Conservation (phyloP, 2,888 invertebrate genomes). For the Cheiracanthium punctorium region DNA sequence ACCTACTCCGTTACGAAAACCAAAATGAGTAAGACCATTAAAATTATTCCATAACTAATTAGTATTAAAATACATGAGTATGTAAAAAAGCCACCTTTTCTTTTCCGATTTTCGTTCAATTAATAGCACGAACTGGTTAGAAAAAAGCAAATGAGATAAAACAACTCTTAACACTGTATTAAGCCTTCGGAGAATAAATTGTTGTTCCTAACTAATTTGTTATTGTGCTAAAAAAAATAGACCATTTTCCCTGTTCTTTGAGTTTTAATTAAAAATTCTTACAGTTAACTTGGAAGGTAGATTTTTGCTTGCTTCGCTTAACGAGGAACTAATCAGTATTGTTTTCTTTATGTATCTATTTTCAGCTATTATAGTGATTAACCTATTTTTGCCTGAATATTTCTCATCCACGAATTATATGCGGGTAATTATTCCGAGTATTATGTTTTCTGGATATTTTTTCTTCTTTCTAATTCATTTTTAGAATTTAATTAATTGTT, state of each 20-base stretch:
- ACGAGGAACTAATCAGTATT: neutral
- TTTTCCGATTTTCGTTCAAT: neutral
- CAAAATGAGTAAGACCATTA: too few species aligned
- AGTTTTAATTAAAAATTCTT: neutral
- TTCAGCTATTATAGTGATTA: neutral
- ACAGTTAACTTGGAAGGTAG: neutral
- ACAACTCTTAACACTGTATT: neutral
- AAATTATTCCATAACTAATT: too few species aligned
- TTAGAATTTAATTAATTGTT: too few species aligned
- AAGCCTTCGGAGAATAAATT: neutral
- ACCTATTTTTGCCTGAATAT: neutral
- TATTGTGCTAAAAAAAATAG: neutral
- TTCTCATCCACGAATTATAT: too few species aligned
- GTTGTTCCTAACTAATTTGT: neutral
- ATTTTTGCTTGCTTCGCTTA: conserved; percentile 8
- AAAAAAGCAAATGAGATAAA: neutral
- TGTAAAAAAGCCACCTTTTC: too few species aligned
- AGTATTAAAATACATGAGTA: too few species aligned
- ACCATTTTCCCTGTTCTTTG: neutral
- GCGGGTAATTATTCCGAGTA: too few species aligned
- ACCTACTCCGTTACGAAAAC: too few species aligned
- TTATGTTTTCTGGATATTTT: too few species aligned
- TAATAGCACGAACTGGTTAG: neutral
- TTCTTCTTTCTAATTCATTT: too few species aligned
- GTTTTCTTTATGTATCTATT: neutral